A percentile compares a stretch with the other conserved stretches of the same genome.
These are phyloP conservation scores for Rhopalosiphum nymphaeae DNA, from an alignment of 2,888 invertebrate species.

Conservation along the genomic window DNA sequence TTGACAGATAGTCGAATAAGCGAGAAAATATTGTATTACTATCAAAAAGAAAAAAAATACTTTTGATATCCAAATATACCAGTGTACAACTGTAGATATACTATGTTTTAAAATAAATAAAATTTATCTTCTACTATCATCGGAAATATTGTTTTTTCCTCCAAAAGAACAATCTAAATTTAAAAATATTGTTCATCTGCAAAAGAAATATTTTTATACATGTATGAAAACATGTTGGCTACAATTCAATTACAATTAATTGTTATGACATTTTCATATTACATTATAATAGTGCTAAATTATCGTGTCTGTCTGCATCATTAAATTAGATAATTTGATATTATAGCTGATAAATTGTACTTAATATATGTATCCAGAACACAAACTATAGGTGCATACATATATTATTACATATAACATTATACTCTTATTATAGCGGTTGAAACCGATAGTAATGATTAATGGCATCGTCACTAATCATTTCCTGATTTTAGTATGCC, in stretches of 20 bases:
- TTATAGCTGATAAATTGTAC: not conserved
- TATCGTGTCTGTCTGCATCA: too few relatives aligned
- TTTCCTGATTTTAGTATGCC: conserved; percentile 11
- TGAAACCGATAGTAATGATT: conserved; percentile 3
- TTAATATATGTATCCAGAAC: not conserved
- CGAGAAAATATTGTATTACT: conserved; percentile 19
- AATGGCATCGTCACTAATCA: not conserved
- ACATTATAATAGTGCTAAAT: not conserved
- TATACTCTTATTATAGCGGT: not conserved
- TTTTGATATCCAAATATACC: not conserved
- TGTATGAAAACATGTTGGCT: not conserved
- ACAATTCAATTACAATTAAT: not conserved
- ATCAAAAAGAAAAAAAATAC: not conserved
- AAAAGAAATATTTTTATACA: not conserved
- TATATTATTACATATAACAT: not conserved
- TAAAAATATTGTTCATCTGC: not conserved
- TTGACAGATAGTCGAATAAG: conserved; percentile 42
- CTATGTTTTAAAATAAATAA: not conserved
- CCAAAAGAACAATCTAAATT: not conserved
- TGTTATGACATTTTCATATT: not conserved
- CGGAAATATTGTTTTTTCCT: not conserved
- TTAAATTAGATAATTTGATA: not conserved
- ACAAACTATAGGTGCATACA: not conserved
- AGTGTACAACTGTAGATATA: not conserved
- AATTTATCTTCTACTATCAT: not conserved